phyloP scores from a whole-genome alignment of 1,140 invertebrate genomes.

The Drosophila sechellia region DNA sequence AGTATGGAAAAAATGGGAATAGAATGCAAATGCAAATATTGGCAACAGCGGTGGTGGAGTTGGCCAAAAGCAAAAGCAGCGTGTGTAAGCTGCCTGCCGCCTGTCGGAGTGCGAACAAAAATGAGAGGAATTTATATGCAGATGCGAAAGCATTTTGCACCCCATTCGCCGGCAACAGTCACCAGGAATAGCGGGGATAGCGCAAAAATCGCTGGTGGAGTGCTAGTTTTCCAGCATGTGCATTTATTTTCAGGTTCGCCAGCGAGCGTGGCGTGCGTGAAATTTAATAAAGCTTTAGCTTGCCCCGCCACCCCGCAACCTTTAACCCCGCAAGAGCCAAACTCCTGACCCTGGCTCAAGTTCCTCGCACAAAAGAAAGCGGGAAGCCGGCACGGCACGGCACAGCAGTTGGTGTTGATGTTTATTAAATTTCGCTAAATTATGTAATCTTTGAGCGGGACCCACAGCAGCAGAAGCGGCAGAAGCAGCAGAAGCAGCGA shows the following conservation, averaged over 20 bases:
- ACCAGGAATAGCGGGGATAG: not conserved
- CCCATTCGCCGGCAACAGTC: conserved; percentile 65
- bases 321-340: conserved; percentile 16
- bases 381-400: not conserved
- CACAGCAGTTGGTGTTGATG: conserved; percentile 71
- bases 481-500: conserved; percentile 28
- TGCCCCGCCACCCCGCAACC: conserved; percentile 10
- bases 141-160: conserved; percentile 81
- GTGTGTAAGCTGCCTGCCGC: conserved; percentile 72
- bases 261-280: conserved; percentile 69
- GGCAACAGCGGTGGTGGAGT: conserved; percentile 55
- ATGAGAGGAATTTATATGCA: conserved; percentile 82
- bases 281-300: conserved; percentile 79
- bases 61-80: conserved; percentile 44
- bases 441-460: conserved; percentile 73
- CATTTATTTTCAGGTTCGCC: conserved; percentile 75
- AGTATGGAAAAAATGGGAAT: conserved; percentile 44
- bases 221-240: conserved; percentile 44
- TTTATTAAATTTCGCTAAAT: conserved; percentile 82
- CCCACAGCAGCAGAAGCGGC: conserved; percentile 20
- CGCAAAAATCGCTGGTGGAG: not conserved
- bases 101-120: conserved; percentile 72
- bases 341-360: conserved; percentile 8
- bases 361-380: conserved; percentile 1
- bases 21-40: conserved; percentile 83